Base-by-base conservation (phyloP, 2,888 invertebrate species). In the Cheilosia vulpina region DNA sequence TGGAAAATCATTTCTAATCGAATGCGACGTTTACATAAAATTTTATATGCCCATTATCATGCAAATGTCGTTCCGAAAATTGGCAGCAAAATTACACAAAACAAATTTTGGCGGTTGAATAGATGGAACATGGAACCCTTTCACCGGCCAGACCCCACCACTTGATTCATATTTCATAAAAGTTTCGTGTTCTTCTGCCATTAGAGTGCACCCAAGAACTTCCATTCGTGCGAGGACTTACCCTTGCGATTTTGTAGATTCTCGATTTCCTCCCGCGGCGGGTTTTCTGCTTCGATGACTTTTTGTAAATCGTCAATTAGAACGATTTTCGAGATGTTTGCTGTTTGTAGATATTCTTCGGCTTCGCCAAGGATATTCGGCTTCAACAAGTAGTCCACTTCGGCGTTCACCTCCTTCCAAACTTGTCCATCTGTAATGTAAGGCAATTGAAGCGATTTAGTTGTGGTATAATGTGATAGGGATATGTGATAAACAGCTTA, bases 241-340 rank as follows among this genome's bases (percentile, higher is more conserved):
- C 96, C 96, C 93, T 94, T 93, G 90, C 95, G 93, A 88, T 96
- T 95, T 88, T 95, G 94, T 63, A 96, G 93, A 52, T 94, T 90
- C 89, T 96, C 95, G 73, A 95, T 94, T 89, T 95, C 94, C 77
- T 94, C 94, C 17, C 94, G 92, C 3, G 94, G 93, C 57, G 96
- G 96, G 92, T 97, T 97, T 92, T 97, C 97, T 87, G 94, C 94
- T 88, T 97, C 94, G 84, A 97, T 97, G 60, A 95, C 95, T 89
- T 93, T 93, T 91, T 97, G 97, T 65, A 97, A 91, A 92, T 97
- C 95, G 63, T 95, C 94, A 88, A 97, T 96, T 55, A 96, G 92
- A n/a, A 97, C 93, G 66, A 95, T 93, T 90, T 94, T 96, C 24
- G 93, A 91, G 75, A 97, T 94, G 71, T 94, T 94, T 84, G 94